Evolutionary conservation across 2,797 vertebrate genomes (phyloP), one percentile per base, ranked within the genome.

Genomic region (Myotis pilosus): DNA sequence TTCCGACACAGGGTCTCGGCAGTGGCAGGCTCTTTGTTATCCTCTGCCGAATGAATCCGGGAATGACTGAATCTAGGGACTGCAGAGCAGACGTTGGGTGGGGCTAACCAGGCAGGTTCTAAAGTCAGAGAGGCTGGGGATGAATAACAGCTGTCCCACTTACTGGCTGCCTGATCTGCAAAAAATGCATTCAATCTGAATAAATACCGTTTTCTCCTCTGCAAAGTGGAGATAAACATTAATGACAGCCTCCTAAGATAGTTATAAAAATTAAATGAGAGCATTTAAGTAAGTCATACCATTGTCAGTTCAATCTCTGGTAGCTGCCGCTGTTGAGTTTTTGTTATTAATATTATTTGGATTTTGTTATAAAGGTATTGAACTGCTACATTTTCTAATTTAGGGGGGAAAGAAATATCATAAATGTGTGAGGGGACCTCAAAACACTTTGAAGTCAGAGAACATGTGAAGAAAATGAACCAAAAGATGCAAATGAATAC

Each of bases 401-500:
- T 49, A 44, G 8, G 66, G 44, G 44, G 44, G 44, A n/a, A 4
- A 94, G 60, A 78, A 74, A 47, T 79, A 69, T 6, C 17, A 57
- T 72, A 95, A 71, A 79, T 71, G 6, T 78, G 28, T 49, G 3
- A 80, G 0, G 25, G 20, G 28, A 92, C 33, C 33, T 91, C 66
- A 47, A n/a, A 94, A 86, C 36, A 62, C 20, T 89, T 89, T 11
- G 38, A 71, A 93, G 69, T 38, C 22, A 64, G 36, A 76, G 76
- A 69, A 79, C 57, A 82, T 15, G 12, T 53, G 57, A 49, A 93
- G 94, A 88, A 33, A 69, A 87, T 84, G 15, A 11, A 91, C 66
- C 80, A 88, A 95, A 97, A 91, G n/a, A 80, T 49, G 72, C 36
- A 87, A 22, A 81, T 60, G 62, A 68, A 60, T 97, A 75, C 3